Conservation (phyloP, 2,113 vertebrate species). For the Oryctolagus cuniculus region mOryCun1.1 NC_091449.1:2432001-2432500, state of each 20-base stretch:
- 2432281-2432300: not conserved
- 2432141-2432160: not conserved
- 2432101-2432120: not conserved
- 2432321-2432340: not conserved
- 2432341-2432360: not conserved
- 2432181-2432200: accelerated
- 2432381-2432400: not conserved
- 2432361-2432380: not conserved
- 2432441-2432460: not conserved
- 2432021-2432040: not conserved
- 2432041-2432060: not conserved
- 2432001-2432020: not conserved
- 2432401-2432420: not conserved
- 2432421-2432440: accelerated
- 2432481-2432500: accelerated
- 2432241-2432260: not conserved
- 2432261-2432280: constrained; percentile 26
- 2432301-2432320: not conserved
- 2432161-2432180: accelerated
- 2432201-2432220: not conserved
- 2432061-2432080: not conserved
- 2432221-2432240: not conserved
- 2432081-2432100: not conserved
- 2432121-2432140: not conserved
- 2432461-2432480: not conserved